Evolutionary conservation across 2,888 invertebrate species (phyloP), one percentile per base, ranked within the genome.

Genomic region (Napeogenes sylphis): DNA sequence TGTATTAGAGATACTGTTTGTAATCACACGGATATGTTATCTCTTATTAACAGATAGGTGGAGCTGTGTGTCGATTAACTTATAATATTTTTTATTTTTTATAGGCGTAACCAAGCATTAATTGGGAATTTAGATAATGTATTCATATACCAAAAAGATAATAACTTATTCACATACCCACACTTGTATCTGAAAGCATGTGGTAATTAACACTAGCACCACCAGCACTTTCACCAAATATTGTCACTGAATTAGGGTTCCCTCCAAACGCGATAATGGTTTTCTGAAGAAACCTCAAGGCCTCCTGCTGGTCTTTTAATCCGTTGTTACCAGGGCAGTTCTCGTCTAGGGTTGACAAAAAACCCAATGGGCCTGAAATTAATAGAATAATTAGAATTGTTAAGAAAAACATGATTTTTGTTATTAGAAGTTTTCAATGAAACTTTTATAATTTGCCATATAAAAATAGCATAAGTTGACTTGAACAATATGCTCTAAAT

Each of bases 191-290:
- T n/a, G 93, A 94, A 53, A 94, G 81, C 93, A 94, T 94, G 68
- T 94, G 94, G 66, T 92, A 94, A 51, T 94, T 93, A 1, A 92
- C 93, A 71, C 93, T 93, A 1, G 92, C 93, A 0, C 93, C 94
- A 4, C 94, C 94, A 0, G 94, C 94, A 73, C 94, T 94, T 73
- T 94, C 94, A 0, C 94, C 94, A 68, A 94, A 94, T 59, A 94
- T 85, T 0, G 94, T 94, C 0, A 94, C 93, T 6, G 92, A 91
- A 33, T 91, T 78, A 1, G 92, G 92, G 78, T 94, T 91, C 0
- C 94, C 94, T 0, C 93, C 93, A 65, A 94, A 94, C 32, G 85
- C 81, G 51, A 82, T 88, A 35, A 94, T 93, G 64, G 92, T 92
- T 62, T 91, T 89, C 65, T 92, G 91, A 13, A 94, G 90, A 87